Conservation (phyloP, 1,140 invertebrate genomes). For the Grapholita molesta region DNA sequence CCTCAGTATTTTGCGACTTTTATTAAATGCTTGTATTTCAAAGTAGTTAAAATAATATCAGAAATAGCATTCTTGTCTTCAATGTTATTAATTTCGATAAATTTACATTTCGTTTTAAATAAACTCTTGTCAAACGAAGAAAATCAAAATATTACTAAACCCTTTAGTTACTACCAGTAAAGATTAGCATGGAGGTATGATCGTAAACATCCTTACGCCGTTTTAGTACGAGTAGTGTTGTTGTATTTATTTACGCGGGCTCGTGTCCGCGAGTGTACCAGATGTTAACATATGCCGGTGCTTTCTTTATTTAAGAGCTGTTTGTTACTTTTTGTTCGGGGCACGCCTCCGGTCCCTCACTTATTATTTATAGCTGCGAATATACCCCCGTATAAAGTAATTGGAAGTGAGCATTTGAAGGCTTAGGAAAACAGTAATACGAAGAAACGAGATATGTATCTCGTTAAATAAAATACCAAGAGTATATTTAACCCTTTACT, state of each 20-base stretch:
- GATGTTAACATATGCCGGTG: conserved; percentile 72
- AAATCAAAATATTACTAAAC: neutral
- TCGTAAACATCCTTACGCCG: neutral
- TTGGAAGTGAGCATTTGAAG: conserved; percentile 6
- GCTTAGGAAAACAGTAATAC: neutral
- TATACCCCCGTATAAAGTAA: conserved; percentile 35
- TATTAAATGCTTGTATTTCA: neutral
- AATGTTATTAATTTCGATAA: too few relatives aligned
- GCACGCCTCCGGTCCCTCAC: conserved; percentile 69
- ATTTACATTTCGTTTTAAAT: neutral
- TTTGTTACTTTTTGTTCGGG: conserved; percentile 74
- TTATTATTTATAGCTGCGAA: conserved; percentile 72
- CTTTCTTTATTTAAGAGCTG: conserved; percentile 76
- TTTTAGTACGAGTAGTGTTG: neutral
- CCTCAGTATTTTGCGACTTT: neutral
- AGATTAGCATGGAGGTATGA: neutral
- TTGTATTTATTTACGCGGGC: neutral
- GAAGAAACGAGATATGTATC: neutral
- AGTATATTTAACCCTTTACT: too few relatives aligned
- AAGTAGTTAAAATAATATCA: neutral
- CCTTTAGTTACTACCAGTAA: too few relatives aligned
- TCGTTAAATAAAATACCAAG: too few relatives aligned
- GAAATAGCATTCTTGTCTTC: neutral
- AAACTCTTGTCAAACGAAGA: neutral
- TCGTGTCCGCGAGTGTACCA: conserved; percentile 35